Evolutionary conservation across 1,140 invertebrate species (phyloP).

Genomic region (Ostrea denselamellosa): DNA sequence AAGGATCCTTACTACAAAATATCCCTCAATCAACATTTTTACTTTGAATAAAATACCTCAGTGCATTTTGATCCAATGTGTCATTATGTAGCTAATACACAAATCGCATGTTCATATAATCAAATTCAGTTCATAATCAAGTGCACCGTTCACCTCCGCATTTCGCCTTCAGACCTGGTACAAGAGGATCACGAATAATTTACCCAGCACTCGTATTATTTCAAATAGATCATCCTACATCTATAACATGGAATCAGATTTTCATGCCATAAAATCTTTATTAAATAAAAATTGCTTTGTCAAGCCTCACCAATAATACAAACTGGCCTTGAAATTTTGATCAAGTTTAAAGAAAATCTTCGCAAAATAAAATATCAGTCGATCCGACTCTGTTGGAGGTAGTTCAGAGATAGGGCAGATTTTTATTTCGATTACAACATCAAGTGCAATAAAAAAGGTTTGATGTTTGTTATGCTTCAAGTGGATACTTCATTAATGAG

Average conservation of each 20-base stretch:
- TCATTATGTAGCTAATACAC: neutral
- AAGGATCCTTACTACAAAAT: neutral
- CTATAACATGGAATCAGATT: neutral
- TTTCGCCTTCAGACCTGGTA: neutral
- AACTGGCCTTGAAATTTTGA: slow-evolving; percentile 6
- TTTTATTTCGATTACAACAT: slow-evolving; percentile 24
- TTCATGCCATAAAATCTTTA: slow-evolving; percentile 25
- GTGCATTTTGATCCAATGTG: neutral
- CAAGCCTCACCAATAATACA: neutral
- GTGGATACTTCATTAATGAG: slow-evolving; percentile 15
- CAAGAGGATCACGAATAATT: slow-evolving; percentile 8
- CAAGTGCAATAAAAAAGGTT: neutral
- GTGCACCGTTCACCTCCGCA: neutral
- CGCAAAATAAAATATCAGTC: slow-evolving; percentile 21
- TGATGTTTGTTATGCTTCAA: slow-evolving; percentile 21
- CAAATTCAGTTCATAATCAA: slow-evolving; percentile 20
- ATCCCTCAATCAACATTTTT: neutral
- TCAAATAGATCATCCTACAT: neutral
- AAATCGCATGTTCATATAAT: neutral
- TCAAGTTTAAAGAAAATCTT: neutral
- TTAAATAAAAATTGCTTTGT: slow-evolving; percentile 28
- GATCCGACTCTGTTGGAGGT: slow-evolving; percentile 15
- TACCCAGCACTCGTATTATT: neutral
- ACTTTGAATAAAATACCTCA: neutral
- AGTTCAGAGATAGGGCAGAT: neutral